Evolutionary conservation across 2,113 vertebrate genomes (phyloP).

Genomic region (Chloebia gouldiae): DNA sequence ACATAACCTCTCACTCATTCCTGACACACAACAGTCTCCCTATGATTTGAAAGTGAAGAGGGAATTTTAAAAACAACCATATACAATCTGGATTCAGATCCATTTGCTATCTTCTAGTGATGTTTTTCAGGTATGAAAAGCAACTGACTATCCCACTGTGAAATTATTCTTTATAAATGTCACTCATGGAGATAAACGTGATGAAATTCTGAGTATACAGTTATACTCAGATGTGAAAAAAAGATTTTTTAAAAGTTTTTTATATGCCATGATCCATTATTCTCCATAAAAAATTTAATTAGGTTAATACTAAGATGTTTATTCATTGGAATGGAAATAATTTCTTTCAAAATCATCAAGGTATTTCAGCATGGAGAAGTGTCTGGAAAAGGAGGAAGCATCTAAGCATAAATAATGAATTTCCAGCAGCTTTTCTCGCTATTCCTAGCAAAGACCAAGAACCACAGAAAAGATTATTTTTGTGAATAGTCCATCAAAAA

Average conservation of each 20-base stretch:
- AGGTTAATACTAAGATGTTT: background rate
- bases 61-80: background rate
- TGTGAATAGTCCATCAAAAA: background rate
- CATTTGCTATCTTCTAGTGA: slow-evolving; percentile 26
- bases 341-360: background rate
- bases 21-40: background rate
- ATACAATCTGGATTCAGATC: background rate
- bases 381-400: background rate
- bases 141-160: background rate
- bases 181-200: background rate
- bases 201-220: slow-evolving; percentile 2
- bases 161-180: background rate
- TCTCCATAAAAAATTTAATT: background rate
- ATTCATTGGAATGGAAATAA: background rate
- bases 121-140: slow-evolving; percentile 41
- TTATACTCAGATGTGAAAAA: background rate
- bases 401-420: background rate
- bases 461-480: background rate
- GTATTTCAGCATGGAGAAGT: background rate
- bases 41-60: background rate
- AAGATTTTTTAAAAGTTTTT: background rate
- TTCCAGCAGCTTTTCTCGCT: background rate
- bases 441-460: background rate
- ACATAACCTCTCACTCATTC: background rate
- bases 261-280: background rate